phyloP scores from a whole-genome alignment of 2,888 invertebrate species.

The Cylindroiulus punctatus region DNA sequence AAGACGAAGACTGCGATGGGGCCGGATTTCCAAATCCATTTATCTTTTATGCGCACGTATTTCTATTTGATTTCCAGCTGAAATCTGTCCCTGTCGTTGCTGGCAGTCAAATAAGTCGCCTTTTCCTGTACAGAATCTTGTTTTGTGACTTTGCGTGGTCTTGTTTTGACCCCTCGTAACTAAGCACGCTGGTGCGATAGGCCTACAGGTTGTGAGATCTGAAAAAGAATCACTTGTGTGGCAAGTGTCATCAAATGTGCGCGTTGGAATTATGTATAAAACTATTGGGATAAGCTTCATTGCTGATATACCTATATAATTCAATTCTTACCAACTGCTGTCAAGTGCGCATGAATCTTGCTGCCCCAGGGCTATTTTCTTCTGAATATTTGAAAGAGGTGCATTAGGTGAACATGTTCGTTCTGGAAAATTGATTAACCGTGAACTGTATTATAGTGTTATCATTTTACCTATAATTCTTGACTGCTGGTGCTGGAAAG shows the following conservation, averaged over 20 bases:
- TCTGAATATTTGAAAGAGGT: background rate
- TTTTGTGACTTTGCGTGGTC: background rate
- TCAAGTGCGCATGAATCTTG: background rate
- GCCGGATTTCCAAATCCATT: background rate
- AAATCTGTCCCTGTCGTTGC: background rate
- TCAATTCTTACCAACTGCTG: background rate
- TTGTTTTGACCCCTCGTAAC: too few species aligned
- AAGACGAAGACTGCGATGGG: background rate
- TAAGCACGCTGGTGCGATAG: too few species aligned
- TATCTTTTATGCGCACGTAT: background rate
- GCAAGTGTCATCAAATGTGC: too few species aligned
- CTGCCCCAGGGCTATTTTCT: background rate
- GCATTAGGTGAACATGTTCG: background rate
- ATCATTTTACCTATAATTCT: background rate
- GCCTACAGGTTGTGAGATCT: too few species aligned
- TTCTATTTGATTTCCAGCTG: background rate
- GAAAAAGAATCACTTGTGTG: too few species aligned
- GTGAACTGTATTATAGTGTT: background rate
- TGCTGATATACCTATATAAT: too few species aligned
- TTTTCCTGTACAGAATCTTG: background rate
- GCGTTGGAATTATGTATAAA: background rate
- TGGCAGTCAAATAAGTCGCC: background rate
- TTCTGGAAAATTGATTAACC: background rate
- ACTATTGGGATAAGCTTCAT: background rate
- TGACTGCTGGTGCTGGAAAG: background rate